These are phyloP conservation scores for Alca torda DNA, from an alignment of 2,797 vertebrate species.

Conservation along the genomic window DNA sequence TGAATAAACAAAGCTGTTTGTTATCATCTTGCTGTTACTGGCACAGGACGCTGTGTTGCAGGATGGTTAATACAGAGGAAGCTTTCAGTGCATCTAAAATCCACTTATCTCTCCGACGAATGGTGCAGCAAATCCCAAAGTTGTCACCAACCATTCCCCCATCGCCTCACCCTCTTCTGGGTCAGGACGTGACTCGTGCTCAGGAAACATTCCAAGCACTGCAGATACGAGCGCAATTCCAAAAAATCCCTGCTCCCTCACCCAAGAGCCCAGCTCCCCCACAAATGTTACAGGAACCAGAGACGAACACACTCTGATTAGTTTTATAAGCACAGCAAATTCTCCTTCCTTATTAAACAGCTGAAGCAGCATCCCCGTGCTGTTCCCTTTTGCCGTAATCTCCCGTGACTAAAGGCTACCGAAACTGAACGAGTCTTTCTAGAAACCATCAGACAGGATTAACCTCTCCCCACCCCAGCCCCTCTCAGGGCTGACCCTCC, in stretches of 20 bases:
- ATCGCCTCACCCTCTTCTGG: not conserved
- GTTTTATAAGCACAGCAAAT: not conserved
- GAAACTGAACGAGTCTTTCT: not conserved
- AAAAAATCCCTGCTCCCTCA: not conserved
- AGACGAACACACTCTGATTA: not conserved
- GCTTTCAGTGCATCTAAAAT: not conserved
- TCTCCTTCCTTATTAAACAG: not conserved
- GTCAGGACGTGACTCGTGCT: not conserved
- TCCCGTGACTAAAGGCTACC: not conserved
- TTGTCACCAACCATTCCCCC: not conserved
- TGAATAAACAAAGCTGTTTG: not conserved
- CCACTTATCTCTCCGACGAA: not conserved
- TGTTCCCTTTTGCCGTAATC: not conserved
- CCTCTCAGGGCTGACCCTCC: not conserved
- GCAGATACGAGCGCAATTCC: not conserved
- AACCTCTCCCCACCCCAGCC: not conserved
- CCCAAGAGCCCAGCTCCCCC: not conserved
- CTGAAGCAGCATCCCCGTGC: not conserved
- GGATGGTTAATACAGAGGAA: not conserved
- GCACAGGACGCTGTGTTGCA: not conserved
- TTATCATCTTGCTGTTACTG: not conserved
- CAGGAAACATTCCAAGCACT: not conserved
- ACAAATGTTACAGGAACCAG: not conserved
- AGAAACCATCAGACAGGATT: not conserved
- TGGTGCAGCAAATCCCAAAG: not conserved